Base-by-base conservation (phyloP, 1,140 invertebrate genomes). In the Chrysomallon squamiferum region DNA sequence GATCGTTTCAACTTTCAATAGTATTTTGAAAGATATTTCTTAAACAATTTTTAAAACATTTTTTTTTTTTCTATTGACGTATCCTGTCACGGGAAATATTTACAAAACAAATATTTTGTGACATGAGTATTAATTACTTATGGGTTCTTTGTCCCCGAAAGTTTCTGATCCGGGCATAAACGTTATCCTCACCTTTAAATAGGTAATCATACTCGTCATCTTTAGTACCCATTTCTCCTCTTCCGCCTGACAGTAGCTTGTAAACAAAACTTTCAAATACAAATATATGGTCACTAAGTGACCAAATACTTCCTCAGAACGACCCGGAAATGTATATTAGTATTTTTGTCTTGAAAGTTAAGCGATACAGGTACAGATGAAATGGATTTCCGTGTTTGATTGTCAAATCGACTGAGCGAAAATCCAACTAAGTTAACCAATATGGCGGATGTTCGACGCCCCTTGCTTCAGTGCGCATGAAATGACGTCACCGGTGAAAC, bases 161-260 rank as follows among this genome's bases (percentile, higher is more conserved):
- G 32, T 6, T 27, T 27, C 15, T 29, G 22, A 57, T 2, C 33
- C 20, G 18, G 35, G 11, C 45, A 25, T 25, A 4, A 54, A 35
- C 61, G 32, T 13, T n/a, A 20, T 58, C 78, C 86, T 88, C 90
- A 98, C 97, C 97, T 96, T 99, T 99, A 89, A 99, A 99, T 87
- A 99, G 92, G 92, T 99, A 99, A 90, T 99, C 97, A 88, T 99
- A 99, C 90, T 99, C 97, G 88, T 98, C 96, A 89, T 98, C 96
- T 89, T 95, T 94, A 88, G 93, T 80, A 50, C 79, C 79, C 80
- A 82, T 80, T 58, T 60, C 54, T 68, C 38, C 56, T 71, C 69
- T 79, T 77, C 77, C 79, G 77, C 62, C 63, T 71, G 54, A 38
- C n/a, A 58, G 64, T 58, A 43, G 32, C 52, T 56, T 71, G 73